Evolutionary conservation across 2,888 invertebrate species (phyloP).

Genomic region (Caradrina kadenii): DNA sequence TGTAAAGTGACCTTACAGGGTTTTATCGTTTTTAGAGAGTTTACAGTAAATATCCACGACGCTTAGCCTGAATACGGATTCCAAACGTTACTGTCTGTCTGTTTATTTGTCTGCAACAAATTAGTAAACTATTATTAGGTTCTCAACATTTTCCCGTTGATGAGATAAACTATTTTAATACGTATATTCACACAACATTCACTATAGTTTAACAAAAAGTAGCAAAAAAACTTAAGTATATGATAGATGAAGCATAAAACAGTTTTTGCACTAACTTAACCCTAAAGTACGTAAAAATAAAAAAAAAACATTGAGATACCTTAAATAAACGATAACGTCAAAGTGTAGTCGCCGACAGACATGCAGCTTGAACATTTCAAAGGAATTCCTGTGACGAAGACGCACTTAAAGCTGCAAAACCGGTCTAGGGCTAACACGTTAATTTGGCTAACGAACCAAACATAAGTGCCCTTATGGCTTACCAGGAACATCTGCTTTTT

Average conservation of each 20-base stretch:
- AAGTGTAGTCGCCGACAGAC: slow-evolving; percentile 47
- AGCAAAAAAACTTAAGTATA: slow-evolving; percentile 9
- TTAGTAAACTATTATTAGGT: slow-evolving; percentile 9
- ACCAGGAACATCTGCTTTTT: slow-evolving; percentile 75
- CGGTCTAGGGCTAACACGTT: slow-evolving; percentile 78
- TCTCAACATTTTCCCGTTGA: background rate
- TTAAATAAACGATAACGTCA: slow-evolving; percentile 44
- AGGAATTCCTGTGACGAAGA: slow-evolving; percentile 70
- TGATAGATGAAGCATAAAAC: background rate
- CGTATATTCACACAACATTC: background rate
- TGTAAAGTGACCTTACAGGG: no score
- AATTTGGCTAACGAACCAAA: slow-evolving; percentile 87
- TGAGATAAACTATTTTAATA: no score
- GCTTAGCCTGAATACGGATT: background rate
- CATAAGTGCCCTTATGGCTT: slow-evolving; percentile 75
- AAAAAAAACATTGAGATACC: slow-evolving; percentile 28
- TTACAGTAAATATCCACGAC: background rate
- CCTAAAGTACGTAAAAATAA: slow-evolving; percentile 4
- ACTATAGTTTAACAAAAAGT: slow-evolving; percentile 2
- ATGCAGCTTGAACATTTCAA: slow-evolving; percentile 65
- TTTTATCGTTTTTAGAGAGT: background rate
- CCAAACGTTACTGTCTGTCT: background rate
- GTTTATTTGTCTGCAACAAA: background rate
- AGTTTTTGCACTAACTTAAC: background rate
- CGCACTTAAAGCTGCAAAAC: slow-evolving; percentile 69